Evolutionary conservation across 2,888 invertebrate genomes (phyloP).

Genomic region (Trichogramma dendrolimi): DNA sequence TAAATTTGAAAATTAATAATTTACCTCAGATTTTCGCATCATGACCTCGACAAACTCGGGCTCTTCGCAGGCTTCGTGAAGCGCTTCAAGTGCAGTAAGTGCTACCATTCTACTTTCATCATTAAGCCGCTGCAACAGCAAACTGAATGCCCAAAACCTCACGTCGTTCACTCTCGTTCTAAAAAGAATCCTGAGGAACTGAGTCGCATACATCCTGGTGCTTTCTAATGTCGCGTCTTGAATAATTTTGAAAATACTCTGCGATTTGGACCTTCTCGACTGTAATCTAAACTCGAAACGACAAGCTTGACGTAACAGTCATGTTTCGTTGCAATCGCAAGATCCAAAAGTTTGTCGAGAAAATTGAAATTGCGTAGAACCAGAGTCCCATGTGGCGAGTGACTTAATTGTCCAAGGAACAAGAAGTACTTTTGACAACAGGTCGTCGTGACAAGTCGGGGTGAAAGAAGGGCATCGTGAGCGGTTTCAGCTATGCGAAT

Average conservation of each 20-base stretch:
- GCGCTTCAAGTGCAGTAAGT: constrained; percentile 72
- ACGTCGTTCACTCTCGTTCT: constrained; percentile 72
- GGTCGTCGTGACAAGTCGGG: constrained; percentile 81
- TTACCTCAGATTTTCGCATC: constrained; percentile 25
- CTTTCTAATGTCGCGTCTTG: constrained; percentile 53
- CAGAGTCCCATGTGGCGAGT: constrained; percentile 64
- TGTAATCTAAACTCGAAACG: constrained; percentile 86
- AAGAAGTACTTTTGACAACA: constrained; percentile 93
- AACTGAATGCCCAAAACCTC: constrained; percentile 80
- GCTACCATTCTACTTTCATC: constrained; percentile 79
- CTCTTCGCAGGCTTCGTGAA: constrained; percentile 92
- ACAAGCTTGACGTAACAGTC: constrained; percentile 92
- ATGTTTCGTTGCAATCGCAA: constrained; percentile 78
- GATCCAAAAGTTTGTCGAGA: constrained; percentile 60
- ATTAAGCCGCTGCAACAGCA: constrained; percentile 78
- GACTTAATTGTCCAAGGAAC: constrained; percentile 82
- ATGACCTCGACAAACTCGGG: constrained; percentile 46
- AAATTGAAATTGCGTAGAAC: constrained; percentile 61
- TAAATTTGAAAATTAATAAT: constrained; percentile 7
- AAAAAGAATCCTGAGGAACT: constrained; percentile 82
- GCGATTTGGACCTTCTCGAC: constrained; percentile 67
- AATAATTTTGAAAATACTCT: constrained; percentile 62
- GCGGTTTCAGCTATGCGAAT: constrained; percentile 71
- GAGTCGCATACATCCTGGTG: constrained; percentile 80
- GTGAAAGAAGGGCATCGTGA: constrained; percentile 83